A percentile compares a stretch with the other conserved stretches of the same genome.
Conservation (phyloP, 1,140 invertebrate species). For the Aphaenogaster rudis region DNA sequence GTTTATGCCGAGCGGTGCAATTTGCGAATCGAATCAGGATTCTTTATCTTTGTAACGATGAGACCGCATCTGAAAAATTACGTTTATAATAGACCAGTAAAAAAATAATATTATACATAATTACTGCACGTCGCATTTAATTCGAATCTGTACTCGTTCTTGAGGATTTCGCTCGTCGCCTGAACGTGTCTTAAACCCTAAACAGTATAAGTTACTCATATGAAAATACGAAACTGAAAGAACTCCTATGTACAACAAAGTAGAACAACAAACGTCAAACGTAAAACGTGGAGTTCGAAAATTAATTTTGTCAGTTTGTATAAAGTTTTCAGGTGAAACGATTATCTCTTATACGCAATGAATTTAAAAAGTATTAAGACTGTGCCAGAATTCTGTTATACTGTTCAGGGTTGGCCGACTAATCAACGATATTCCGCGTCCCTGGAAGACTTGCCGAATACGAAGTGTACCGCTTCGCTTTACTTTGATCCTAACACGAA, state of each 20-base stretch:
- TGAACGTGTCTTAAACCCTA: conserved; percentile 6
- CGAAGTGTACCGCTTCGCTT: conserved; percentile 49
- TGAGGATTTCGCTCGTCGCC: conserved; percentile 11
- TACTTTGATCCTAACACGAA: conserved; percentile 47
- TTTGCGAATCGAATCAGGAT: not conserved
- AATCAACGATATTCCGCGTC: conserved; percentile 29
- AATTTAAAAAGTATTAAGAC: not conserved
- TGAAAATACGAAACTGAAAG: not conserved
- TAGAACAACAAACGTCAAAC: not conserved
- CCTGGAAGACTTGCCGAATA: conserved; percentile 23
- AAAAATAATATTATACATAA: conserved; percentile 3
- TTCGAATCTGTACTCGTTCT: not conserved
- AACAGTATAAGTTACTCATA: not conserved
- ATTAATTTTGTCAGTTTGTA: not conserved
- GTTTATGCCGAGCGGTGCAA: not conserved
- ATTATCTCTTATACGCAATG: not conserved
- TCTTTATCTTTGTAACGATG: not conserved
- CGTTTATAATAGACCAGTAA: not conserved
- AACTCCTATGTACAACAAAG: not conserved
- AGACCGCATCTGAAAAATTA: not conserved
- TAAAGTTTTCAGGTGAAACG: not conserved
- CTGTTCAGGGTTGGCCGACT: conserved; percentile 39
- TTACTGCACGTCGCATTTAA: not conserved
- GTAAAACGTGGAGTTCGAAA: not conserved
- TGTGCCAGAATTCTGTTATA: conserved; percentile 36